Conservation (phyloP, 2,888 invertebrate genomes). For the Tortrix viridana region DNA sequence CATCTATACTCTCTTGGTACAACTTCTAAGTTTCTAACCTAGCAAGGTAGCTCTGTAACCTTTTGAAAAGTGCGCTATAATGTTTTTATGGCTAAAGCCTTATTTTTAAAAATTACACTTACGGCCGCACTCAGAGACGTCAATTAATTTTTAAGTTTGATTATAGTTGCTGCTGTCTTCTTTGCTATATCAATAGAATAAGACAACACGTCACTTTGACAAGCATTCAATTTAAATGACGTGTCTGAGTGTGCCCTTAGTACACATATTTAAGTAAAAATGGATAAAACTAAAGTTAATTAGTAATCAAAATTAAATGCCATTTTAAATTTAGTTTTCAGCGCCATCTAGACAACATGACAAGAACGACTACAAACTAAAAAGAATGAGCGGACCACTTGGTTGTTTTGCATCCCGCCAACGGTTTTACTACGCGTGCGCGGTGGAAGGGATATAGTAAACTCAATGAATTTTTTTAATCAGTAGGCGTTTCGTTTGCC, state of each 20-base stretch:
- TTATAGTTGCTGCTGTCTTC: no score
- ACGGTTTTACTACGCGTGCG: slow-evolving; percentile 75
- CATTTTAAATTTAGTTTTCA: background rate
- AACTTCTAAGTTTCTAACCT: slow-evolving; percentile 38
- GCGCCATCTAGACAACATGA: slow-evolving; percentile 47
- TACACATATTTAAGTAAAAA: no score
- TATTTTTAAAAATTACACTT: no score
- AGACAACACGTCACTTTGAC: no score
- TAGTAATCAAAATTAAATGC: background rate
- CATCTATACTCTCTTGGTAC: slow-evolving; percentile 47
- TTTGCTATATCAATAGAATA: no score
- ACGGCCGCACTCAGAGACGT: no score
- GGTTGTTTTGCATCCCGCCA: slow-evolving; percentile 43
- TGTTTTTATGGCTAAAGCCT: background rate
- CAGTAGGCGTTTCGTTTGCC: slow-evolving; percentile 64
- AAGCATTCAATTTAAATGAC: no score
- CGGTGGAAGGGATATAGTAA: slow-evolving; percentile 69
- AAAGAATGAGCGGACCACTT: slow-evolving; percentile 40
- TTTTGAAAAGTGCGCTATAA: background rate
- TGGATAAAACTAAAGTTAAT: no score
- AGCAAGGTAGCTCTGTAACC: background rate
- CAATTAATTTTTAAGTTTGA: no score
- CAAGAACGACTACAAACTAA: slow-evolving; percentile 35
- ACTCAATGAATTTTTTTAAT: slow-evolving; percentile 62
- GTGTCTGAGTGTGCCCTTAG: no score